phyloP scores from a whole-genome alignment of 2,113 vertebrate species.

The Brachirus orientalis region DNA sequence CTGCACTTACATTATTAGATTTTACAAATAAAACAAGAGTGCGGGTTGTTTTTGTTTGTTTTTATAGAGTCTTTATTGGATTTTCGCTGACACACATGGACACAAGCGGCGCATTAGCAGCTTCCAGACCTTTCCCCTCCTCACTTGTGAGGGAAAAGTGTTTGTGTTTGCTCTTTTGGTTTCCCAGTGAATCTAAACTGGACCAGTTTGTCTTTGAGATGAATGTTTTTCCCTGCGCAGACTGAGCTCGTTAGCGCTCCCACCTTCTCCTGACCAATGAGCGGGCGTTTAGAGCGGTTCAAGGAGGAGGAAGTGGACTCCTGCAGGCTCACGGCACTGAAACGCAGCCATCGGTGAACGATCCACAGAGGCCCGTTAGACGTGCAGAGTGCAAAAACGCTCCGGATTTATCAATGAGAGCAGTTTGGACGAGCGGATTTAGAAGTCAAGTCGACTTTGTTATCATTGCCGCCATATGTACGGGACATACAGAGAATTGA shows the following conservation, averaged over 20 bases:
- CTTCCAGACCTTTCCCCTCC: conserved; percentile 40
- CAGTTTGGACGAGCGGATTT: no score
- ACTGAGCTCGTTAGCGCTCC: neutral
- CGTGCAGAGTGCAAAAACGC: neutral
- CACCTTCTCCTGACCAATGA: neutral
- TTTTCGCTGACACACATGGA: conserved; percentile 52
- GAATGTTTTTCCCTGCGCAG: conserved; percentile 20
- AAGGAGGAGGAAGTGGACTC: neutral
- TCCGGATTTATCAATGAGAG: neutral
- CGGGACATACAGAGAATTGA: no score
- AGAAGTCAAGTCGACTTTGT: no score
- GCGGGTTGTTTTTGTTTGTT: conserved; percentile 21
- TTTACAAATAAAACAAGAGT: conserved; percentile 41
- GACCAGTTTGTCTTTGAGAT: conserved; percentile 43
- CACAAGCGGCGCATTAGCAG: conserved; percentile 39
- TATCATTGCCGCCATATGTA: no score
- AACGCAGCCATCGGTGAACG: no score
- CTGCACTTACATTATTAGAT: conserved; percentile 17
- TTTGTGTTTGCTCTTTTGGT: conserved; percentile 44
- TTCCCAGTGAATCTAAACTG: conserved; percentile 20
- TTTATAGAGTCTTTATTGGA: conserved; percentile 66
- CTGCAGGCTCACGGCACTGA: no score
- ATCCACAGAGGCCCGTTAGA: neutral
- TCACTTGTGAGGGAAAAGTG: conserved; percentile 30
- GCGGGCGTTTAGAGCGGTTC: neutral